Conservation (phyloP, 2,888 invertebrate species). For the Sthenelais limicola region DNA sequence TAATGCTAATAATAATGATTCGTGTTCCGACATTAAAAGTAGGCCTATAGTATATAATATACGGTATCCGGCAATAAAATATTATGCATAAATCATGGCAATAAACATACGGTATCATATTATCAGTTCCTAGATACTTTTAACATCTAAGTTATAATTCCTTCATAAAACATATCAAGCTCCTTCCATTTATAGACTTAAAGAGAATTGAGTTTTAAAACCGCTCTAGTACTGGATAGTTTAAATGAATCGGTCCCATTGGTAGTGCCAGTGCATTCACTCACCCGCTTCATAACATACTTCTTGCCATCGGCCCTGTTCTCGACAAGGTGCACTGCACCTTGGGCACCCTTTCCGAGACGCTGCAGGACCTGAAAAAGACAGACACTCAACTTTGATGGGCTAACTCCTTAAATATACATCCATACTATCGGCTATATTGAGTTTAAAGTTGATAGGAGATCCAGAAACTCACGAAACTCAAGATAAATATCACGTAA, state of each 20-base stretch:
- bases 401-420: neutral
- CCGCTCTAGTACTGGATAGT: neutral
- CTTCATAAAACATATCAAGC: neutral
- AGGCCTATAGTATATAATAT: too few relatives aligned
- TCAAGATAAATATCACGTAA: neutral
- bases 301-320: constrained; percentile 56
- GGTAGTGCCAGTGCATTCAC: neutral
- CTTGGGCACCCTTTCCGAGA: constrained; percentile 65
- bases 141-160: neutral
- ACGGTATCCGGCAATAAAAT: too few relatives aligned
- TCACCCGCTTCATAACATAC: constrained; percentile 65
- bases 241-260: neutral
- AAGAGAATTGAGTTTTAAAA: neutral
- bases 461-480: neutral
- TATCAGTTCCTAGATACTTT: neutral
- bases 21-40: too few relatives aligned
- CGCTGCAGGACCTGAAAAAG: constrained; percentile 60
- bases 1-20: too few relatives aligned
- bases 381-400: constrained; percentile 22
- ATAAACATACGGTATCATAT: too few relatives aligned
- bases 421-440: neutral
- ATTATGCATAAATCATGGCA: too few relatives aligned
- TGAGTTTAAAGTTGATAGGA: neutral
- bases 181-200: neutral
- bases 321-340: constrained; percentile 62